Conservation (phyloP, 1,140 invertebrate genomes). For the Thaumatotibia leucotreta region DNA sequence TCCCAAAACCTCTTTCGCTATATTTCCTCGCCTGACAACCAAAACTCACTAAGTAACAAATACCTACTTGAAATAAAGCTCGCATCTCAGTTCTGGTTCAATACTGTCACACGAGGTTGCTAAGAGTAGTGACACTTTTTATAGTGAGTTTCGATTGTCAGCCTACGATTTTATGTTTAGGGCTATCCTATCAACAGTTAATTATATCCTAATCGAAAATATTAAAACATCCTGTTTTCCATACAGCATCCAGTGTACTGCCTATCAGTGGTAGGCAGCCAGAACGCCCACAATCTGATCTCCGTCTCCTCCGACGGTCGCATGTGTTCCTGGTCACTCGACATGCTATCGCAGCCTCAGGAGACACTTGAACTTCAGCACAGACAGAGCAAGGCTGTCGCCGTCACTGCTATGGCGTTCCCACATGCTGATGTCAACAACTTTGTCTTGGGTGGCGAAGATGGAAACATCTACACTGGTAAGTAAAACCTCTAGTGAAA, state of each 20-base stretch:
- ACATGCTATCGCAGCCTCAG: conserved; percentile 98
- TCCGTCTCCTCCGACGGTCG: conserved; percentile 98
- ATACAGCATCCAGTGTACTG: conserved; percentile 96
- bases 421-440: conserved; percentile 97
- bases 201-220: not conserved
- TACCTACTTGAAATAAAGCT: too few species aligned
- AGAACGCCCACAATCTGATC: conserved; percentile 99
- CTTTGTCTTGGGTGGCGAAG: conserved; percentile 97
- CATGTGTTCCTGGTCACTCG: conserved; percentile 98
- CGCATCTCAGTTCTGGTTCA: too few species aligned
- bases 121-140: too few species aligned
- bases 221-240: not conserved
- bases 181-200: too few species aligned
- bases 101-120: too few species aligned
- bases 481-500: not conserved
- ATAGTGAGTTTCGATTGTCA: too few species aligned
- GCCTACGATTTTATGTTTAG: too few species aligned
- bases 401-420: conserved; percentile 95
- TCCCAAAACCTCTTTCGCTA: too few species aligned
- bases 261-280: conserved; percentile 96
- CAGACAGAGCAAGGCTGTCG: conserved; percentile 93
- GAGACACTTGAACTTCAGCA: conserved; percentile 95
- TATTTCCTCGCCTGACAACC: too few species aligned
- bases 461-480: conserved; percentile 96
- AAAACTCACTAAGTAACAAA: too few species aligned